phyloP scores from a whole-genome alignment of 2,113 vertebrate genomes.

The Vombatus ursinus region DNA sequence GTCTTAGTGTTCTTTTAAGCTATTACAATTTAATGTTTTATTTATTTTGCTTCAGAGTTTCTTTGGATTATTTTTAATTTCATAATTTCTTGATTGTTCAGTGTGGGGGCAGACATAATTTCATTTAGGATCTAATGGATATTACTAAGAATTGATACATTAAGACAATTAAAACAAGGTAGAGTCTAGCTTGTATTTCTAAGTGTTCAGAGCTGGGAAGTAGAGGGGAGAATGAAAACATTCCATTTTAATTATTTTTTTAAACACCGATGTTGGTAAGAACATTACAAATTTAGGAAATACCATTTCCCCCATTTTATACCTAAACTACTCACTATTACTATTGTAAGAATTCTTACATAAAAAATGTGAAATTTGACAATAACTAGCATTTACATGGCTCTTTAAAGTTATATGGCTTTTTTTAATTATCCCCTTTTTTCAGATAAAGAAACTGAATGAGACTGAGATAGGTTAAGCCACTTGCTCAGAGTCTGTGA shows the following conservation, averaged over 20 bases:
- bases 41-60: not conserved
- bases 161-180: not conserved
- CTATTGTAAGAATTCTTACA: not conserved
- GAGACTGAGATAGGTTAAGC: not conserved
- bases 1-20: not conserved
- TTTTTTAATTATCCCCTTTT: not conserved
- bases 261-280: conserved; percentile 60
- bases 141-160: not conserved
- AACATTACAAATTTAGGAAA: conserved; percentile 69
- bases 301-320: conserved; percentile 66
- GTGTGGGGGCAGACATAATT: not conserved
- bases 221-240: not conserved
- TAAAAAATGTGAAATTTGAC: not conserved
- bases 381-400: not conserved
- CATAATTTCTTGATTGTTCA: not conserved
- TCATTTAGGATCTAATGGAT: not conserved
- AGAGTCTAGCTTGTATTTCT: not conserved
- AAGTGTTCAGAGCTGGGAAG: not conserved
- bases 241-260: not conserved
- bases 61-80: not conserved
- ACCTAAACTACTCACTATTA: conserved; percentile 58
- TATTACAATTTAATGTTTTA: not conserved
- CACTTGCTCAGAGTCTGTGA: not conserved
- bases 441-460: not conserved
- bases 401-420: not conserved